Conservation (phyloP, 2,888 invertebrate genomes). For the Trissoscelio sp. region DNA sequence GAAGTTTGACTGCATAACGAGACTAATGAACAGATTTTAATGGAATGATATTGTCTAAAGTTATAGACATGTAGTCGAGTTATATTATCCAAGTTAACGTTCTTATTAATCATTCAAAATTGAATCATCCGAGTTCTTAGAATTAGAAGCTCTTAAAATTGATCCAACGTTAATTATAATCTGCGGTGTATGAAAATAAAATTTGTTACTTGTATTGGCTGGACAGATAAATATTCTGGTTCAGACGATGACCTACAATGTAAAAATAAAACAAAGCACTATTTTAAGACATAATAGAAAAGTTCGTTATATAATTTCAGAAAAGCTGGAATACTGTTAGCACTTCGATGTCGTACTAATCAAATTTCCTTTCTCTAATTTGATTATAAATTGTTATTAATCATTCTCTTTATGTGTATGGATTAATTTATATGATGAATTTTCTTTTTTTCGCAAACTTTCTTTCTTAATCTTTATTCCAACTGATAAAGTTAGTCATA, state of each 20-base stretch:
- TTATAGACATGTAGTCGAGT: not conserved
- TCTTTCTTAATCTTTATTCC: too few species aligned
- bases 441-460: too few species aligned
- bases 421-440: too few species aligned
- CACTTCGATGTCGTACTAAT: not conserved
- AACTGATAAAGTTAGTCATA: too few species aligned
- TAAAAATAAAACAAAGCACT: constrained; percentile 37
- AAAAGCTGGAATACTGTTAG: not conserved
- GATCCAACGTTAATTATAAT: not conserved
- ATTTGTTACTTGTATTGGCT: not conserved
- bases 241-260: constrained; percentile 37
- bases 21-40: not conserved
- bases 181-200: not conserved
- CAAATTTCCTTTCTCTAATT: not conserved
- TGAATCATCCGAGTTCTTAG: not conserved
- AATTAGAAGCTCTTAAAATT: not conserved
- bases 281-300: constrained; percentile 32
- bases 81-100: not conserved
- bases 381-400: too few species aligned
- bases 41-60: not conserved
- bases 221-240: constrained; percentile 4
- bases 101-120: constrained; percentile 10
- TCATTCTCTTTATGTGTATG: too few species aligned
- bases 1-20: too few species aligned
- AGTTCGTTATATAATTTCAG: constrained; percentile 16